A percentile compares a stretch with the other conserved stretches of the same genome.
Conservation (phyloP, 2,113 vertebrate genomes). For the Uria aalge region DNA sequence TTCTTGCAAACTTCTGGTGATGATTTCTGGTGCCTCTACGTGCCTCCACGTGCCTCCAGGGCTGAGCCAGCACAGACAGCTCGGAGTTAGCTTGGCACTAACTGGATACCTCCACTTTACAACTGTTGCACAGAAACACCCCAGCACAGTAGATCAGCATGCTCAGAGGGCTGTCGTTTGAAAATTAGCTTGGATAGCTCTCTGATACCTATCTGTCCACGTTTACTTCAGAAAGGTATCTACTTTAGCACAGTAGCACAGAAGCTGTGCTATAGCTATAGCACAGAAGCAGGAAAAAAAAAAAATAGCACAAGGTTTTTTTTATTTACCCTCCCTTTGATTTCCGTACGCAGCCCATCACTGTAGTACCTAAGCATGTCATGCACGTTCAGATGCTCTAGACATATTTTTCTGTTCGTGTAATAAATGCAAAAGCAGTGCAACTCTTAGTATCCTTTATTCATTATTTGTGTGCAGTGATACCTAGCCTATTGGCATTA, state of each 20-base stretch:
- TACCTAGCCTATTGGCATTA: background rate
- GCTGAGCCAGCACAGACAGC: background rate
- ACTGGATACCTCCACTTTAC: background rate
- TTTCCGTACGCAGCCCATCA: background rate
- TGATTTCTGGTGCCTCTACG: background rate
- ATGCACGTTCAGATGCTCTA: background rate
- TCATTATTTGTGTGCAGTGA: background rate
- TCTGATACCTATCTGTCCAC: background rate
- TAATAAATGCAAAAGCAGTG: background rate
- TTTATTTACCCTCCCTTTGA: background rate
- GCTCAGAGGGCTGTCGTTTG: background rate
- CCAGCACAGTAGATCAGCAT: background rate
- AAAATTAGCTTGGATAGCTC: background rate
- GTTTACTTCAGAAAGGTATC: background rate
- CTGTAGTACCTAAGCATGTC: background rate
- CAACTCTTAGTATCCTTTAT: background rate
- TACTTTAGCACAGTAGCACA: background rate
- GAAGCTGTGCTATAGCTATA: background rate
- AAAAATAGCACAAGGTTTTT: background rate
- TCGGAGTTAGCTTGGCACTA: rapidly evolving
- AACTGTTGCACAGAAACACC: background rate
- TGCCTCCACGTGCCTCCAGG: background rate
- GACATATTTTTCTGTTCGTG: background rate
- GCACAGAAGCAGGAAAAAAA: background rate
- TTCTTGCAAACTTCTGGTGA: background rate